Percentiles rank a stretch among this genome's conserved stretches.
phyloP scores from a whole-genome alignment of 2,888 invertebrate species.

The Rhynchonema sp. region DNA sequence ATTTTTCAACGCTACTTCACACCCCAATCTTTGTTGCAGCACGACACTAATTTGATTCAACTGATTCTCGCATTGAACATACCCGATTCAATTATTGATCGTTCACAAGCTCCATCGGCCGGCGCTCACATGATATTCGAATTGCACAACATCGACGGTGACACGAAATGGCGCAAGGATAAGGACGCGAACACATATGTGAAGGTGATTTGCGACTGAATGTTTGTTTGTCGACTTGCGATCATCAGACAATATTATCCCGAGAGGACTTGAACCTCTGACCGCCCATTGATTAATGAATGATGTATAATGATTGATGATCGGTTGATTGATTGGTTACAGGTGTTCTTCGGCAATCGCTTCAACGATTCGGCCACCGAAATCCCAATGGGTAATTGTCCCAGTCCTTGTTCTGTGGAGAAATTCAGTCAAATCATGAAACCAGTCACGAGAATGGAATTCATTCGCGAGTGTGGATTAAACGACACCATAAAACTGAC shows the following conservation, averaged over 20 bases:
- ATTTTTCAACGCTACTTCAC: no score
- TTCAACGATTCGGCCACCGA: background rate
- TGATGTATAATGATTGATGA: no score
- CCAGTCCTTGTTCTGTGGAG: background rate
- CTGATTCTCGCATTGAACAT: background rate
- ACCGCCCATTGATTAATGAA: no score
- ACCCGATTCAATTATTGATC: background rate
- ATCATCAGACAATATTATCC: no score
- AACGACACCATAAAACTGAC: no score
- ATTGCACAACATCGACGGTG: background rate
- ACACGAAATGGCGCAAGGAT: no score
- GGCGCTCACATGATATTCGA: background rate
- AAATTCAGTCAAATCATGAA: background rate
- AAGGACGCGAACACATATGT: no score
- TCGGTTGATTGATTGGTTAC: no score
- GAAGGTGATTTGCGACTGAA: no score
- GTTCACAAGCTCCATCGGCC: background rate
- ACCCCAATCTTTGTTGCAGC: no score
- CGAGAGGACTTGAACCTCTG: no score
- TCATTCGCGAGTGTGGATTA: background rate
- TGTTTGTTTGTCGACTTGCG: no score
- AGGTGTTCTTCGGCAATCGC: background rate
- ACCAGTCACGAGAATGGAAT: background rate
- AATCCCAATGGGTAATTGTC: background rate
- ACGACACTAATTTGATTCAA: background rate